These are phyloP conservation scores for Zophobas atratus DNA, from an alignment of 1,140 invertebrate species.

Conservation along the genomic window DNA sequence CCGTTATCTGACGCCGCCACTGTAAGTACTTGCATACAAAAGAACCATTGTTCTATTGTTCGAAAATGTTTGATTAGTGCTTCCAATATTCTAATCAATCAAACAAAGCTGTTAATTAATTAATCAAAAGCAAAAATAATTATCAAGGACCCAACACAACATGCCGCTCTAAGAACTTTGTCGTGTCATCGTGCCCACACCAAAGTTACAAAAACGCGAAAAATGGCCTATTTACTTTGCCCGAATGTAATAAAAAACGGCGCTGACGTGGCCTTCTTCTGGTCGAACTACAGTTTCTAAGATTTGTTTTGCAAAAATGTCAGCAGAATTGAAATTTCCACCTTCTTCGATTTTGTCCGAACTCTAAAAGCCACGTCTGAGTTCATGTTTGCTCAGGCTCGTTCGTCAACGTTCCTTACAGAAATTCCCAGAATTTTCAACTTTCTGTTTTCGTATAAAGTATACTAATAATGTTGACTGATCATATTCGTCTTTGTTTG, in stretches of 20 bases:
- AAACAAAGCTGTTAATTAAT: background rate
- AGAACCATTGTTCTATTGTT: background rate
- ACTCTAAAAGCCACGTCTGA: background rate
- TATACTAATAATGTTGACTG: slow-evolving; percentile 25
- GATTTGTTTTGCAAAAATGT: slow-evolving; percentile 8
- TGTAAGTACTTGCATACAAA: background rate
- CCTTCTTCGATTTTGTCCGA: background rate
- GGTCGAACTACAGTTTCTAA: slow-evolving; percentile 5
- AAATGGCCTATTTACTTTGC: background rate
- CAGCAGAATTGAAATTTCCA: slow-evolving; percentile 8
- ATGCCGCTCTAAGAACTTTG: too few relatives aligned
- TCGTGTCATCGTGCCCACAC: background rate
- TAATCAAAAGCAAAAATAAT: background rate
- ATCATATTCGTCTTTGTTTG: slow-evolving; percentile 12
- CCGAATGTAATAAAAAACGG: background rate
- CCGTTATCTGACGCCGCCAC: background rate
- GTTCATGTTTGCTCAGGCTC: slow-evolving; percentile 12
- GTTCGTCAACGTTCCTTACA: background rate
- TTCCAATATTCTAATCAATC: background rate
- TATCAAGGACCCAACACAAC: too few relatives aligned
- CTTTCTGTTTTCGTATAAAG: background rate
- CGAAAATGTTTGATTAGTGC: background rate
- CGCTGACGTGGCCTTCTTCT: background rate
- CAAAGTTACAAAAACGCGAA: background rate
- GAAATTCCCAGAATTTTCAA: slow-evolving; percentile 1